Evolutionary conservation across 2,888 invertebrate species (phyloP), one percentile per base, ranked within the genome.

Genomic region (Cosmia pyralina): DNA sequence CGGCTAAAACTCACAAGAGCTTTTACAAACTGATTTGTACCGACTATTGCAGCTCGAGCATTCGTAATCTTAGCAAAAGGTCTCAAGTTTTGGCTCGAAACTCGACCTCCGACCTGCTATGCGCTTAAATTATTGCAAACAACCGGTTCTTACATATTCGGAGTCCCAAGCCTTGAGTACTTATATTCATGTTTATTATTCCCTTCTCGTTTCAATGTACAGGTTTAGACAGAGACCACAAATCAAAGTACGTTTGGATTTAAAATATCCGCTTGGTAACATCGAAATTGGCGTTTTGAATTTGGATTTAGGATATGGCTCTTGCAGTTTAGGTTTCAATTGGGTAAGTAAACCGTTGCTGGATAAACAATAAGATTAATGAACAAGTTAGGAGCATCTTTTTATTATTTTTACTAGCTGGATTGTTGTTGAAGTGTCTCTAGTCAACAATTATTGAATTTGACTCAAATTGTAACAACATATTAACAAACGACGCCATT

Each of bases 101-200:
- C 82, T 83, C 81, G 91, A 92, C 92, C 92, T 90, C 87, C 85
- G 92, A 91, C 92, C 92, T 83, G 82, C 85, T 81, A 85, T 86
- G 81, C 84, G 85, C 85, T 87, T 88, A 89, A 90, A 89, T 90
- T 90, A 92, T 90, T 90, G 88, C 91, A 87, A 79, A 87, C 78
- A 91, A 92, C 92, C 90, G 90, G 92, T 92, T 90, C 82, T 75
- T 81, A 85, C 85, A 86, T 87, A 91, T 90, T 88, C 89, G 88
- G 84, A 87, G 69, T 80, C 82, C 76, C 76, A 82, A 75, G 77
- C 65, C 79, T 83, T 62, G 71, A 69, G 77, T 82, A 87, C 82
- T 85, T 85, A 75, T 81, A 76, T 75, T 77, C 77, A 69, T 83
- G 72, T 81, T 84, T 75, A 66, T 73, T 71, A 65, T 73, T 79